A percentile compares a stretch with the other conserved stretches of the same genome.
Evolutionary conservation across 2,888 invertebrate species (phyloP).

Genomic region (Bugula neritina): DNA sequence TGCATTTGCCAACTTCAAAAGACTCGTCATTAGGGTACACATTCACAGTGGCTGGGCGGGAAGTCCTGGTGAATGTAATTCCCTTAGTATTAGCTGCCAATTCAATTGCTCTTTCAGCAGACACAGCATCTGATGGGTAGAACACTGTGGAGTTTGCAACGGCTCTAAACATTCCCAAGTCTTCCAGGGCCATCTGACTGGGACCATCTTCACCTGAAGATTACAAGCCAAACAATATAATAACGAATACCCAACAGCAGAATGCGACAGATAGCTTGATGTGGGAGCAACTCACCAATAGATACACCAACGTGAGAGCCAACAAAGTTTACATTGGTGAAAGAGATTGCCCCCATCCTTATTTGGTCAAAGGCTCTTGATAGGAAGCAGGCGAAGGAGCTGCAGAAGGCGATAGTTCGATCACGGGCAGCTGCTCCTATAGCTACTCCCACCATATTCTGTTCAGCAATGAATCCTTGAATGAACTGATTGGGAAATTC

Average conservation of each 20-base stretch:
- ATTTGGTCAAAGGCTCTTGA: slow-evolving; percentile 95
- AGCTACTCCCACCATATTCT: slow-evolving; percentile 88
- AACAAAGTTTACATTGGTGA: slow-evolving; percentile 90
- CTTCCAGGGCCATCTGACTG: slow-evolving; percentile 99
- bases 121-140: slow-evolving; percentile 82
- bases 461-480: slow-evolving; percentile 98
- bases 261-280: background rate
- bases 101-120: slow-evolving; percentile 88
- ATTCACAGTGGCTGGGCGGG: slow-evolving; percentile 80
- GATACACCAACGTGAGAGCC: slow-evolving; percentile 97
- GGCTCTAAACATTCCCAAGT: slow-evolving; percentile 86
- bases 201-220: slow-evolving; percentile 81
- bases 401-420: slow-evolving; percentile 86
- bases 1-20: slow-evolving; percentile 66
- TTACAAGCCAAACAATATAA: slow-evolving; percentile 27
- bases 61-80: slow-evolving; percentile 90
- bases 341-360: slow-evolving; percentile 98
- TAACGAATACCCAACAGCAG: too few species aligned
- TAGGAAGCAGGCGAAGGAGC: slow-evolving; percentile 97
- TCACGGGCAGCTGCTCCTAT: slow-evolving; percentile 89
- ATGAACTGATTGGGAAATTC: slow-evolving; percentile 68
- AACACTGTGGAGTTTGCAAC: slow-evolving; percentile 70
- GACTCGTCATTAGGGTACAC: slow-evolving; percentile 77
- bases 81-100: slow-evolving; percentile 90
- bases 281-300: slow-evolving; percentile 64